phyloP scores from a whole-genome alignment of 2,113 vertebrate species.

The Cricetomys ansorgei region DNA sequence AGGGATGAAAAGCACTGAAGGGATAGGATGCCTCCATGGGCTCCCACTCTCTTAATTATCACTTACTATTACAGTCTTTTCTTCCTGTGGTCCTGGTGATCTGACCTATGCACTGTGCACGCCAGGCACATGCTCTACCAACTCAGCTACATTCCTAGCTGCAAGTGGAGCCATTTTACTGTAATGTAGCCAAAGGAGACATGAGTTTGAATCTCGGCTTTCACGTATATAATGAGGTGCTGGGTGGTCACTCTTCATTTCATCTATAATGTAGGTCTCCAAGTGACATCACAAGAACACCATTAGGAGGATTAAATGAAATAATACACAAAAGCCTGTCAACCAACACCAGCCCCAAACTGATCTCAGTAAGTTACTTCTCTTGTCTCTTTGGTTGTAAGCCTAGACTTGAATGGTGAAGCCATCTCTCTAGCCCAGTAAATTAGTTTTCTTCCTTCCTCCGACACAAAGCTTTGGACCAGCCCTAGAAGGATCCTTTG shows the following conservation, averaged over 20 bases:
- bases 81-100: not conserved
- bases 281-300: not conserved
- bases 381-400: not conserved
- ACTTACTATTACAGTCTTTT: not conserved
- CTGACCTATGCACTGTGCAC: not conserved
- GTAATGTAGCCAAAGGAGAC: not conserved
- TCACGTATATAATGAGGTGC: not conserved
- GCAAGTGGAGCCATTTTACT: not conserved
- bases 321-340: not conserved
- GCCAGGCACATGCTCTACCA: not conserved
- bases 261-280: conserved; percentile 10
- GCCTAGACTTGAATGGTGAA: not conserved
- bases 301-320: conserved; percentile 8
- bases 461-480: conserved; percentile 20
- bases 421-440: not conserved
- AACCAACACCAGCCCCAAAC: not conserved
- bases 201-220: not conserved
- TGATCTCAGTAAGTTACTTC: not conserved
- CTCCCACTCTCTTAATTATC: not conserved
- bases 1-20: not conserved
- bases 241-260: not conserved
- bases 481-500: not conserved
- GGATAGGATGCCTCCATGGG: not conserved
- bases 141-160: not conserved
- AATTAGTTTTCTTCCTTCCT: not conserved